Evolutionary conservation across 2,888 invertebrate species (phyloP).

Genomic region (Drosophila kanekoi): DNA sequence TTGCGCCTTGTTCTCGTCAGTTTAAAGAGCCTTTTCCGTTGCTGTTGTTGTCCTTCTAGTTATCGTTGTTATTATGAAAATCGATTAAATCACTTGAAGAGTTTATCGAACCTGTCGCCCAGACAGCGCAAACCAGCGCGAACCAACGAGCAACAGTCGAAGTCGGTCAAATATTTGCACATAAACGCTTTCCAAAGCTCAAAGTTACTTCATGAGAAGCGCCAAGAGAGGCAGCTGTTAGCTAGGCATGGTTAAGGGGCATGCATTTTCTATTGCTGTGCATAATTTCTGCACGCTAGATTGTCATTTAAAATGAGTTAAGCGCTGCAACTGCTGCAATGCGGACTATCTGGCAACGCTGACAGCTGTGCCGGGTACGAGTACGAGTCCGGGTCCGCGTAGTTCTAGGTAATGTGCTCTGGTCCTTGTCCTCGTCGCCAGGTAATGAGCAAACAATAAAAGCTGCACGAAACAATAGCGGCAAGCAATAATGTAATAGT

Average conservation of each 20-base stretch:
- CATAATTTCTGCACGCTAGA: conserved; percentile 82
- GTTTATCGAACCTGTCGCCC: conserved; percentile 74
- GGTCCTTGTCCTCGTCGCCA: conserved; percentile 53
- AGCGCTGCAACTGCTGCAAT: conserved; percentile 72
- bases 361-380: conserved; percentile 1
- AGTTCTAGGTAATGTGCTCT: conserved; percentile 19
- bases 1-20: conserved; percentile 54
- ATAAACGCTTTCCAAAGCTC: conserved; percentile 23
- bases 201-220: conserved; percentile 31
- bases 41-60: conserved; percentile 11
- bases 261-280: conserved; percentile 27
- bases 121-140: not conserved
- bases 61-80: conserved; percentile 50
- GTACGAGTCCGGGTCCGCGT: conserved; percentile 1
- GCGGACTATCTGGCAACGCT: conserved; percentile 59
- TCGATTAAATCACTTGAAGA: conserved; percentile 74
- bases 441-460: conserved; percentile 80
- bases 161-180: conserved; percentile 60
- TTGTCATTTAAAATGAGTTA: conserved; percentile 84
- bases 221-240: conserved; percentile 2
- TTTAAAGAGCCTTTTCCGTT: conserved; percentile 70
- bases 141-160: conserved; percentile 14
- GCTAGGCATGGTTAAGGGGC: not conserved
- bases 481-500: conserved; percentile 12
- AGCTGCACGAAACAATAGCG: conserved; percentile 75